Percentiles rank a stretch among this genome's conserved stretches.
Conservation (phyloP, 2,113 vertebrate genomes). For the Oreochromis aureus region DNA sequence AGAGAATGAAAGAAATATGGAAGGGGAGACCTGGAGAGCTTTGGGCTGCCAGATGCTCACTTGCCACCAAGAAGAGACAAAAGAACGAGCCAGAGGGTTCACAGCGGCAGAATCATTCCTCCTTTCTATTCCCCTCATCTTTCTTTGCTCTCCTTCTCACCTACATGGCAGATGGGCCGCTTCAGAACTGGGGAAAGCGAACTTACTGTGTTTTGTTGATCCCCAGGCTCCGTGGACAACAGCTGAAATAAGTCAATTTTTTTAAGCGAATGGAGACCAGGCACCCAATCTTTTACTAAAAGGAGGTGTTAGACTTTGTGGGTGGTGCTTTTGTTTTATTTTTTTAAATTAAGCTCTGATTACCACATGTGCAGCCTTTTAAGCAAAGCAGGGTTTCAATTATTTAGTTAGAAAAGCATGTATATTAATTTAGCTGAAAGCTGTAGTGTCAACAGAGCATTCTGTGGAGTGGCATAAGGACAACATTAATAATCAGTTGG, state of each 20-base stretch:
- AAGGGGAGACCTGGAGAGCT: neutral
- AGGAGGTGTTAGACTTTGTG: slow-evolving; percentile 1
- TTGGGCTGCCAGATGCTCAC: slow-evolving; percentile 41
- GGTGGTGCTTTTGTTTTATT: slow-evolving; percentile 4
- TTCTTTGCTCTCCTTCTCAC: neutral
- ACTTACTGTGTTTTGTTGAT: neutral
- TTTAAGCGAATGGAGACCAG: neutral
- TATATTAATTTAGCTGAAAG: slow-evolving; percentile 1
- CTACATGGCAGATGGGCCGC: neutral
- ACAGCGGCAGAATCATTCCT: neutral
- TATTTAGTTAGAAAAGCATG: neutral
- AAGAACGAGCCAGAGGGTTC: slow-evolving; percentile 7
- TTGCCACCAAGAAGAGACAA: slow-evolving; percentile 21
- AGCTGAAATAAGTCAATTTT: neutral
- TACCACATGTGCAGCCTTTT: slow-evolving; percentile 17
- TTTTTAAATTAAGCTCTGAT: slow-evolving; percentile 13
- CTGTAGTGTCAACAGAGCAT: neutral
- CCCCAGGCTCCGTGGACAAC: neutral
- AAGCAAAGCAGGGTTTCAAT: slow-evolving; percentile 16
- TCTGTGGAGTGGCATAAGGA: neutral
- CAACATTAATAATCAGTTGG: neutral
- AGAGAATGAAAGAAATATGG: slow-evolving; percentile 16
- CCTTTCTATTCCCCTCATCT: slow-evolving; percentile 1
- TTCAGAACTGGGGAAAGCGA: neutral
- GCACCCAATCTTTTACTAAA: neutral